These are phyloP conservation scores for Aphaenogaster ashmeadi DNA, from an alignment of 1,140 invertebrate genomes.

Conservation along the genomic window DNA sequence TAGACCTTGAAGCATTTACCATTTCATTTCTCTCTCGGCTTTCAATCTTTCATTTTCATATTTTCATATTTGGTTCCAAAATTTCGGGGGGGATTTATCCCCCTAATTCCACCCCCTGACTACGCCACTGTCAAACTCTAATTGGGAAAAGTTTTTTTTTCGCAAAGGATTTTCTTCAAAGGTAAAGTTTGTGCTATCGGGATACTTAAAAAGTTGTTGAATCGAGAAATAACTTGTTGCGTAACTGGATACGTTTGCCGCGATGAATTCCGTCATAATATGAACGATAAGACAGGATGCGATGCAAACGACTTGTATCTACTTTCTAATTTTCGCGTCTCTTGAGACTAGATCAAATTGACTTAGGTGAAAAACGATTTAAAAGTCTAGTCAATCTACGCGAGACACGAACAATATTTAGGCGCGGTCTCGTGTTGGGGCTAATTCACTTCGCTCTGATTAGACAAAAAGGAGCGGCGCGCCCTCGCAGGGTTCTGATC, in stretches of 20 bases:
- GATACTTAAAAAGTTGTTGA: background rate
- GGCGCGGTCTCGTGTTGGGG: conserved; percentile 58
- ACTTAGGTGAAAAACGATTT: conserved; percentile 21
- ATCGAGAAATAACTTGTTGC: background rate
- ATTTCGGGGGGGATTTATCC: no score
- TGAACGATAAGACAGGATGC: background rate
- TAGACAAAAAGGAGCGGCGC: conserved; percentile 50
- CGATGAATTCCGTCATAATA: background rate
- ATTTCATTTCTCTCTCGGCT: no score
- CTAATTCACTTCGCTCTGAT: conserved; percentile 65
- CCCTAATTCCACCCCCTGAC: no score
- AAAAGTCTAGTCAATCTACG: conserved; percentile 31
- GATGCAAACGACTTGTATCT: background rate
- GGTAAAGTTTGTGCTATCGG: background rate
- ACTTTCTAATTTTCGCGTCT: conserved; percentile 7
- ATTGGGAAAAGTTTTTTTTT: background rate
- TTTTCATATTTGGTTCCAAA: no score
- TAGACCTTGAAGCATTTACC: no score
- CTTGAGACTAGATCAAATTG: conserved; percentile 12
- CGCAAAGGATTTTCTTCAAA: background rate
- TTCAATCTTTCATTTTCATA: no score
- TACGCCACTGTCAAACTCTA: background rate
- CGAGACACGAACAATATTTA: conserved; percentile 47
- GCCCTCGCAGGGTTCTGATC: conserved; percentile 29
- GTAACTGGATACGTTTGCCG: background rate